Evolutionary conservation across 2,113 vertebrate species (phyloP).

Genomic region (Hypomesus transpacificus): DNA sequence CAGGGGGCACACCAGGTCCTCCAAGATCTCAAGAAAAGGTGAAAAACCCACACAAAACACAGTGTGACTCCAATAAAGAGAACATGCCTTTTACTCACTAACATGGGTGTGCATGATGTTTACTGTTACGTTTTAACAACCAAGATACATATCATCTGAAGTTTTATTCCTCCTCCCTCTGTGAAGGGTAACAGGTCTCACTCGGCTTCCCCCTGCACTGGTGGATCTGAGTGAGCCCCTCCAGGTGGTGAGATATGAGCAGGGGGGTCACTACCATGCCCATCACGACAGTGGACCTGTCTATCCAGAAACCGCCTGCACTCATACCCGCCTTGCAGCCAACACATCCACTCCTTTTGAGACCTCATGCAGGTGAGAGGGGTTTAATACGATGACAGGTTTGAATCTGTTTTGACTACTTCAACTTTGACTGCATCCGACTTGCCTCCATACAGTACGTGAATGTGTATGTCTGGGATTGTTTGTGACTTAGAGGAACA

Average conservation of each 20-base stretch:
- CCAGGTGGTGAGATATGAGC: constrained; percentile 90
- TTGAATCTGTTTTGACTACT: not conserved
- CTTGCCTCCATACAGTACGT: too few species aligned
- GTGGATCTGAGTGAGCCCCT: constrained; percentile 95
- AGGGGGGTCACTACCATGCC: constrained; percentile 95
- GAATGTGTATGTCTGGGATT: too few species aligned
- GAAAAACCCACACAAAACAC: constrained; percentile 18
- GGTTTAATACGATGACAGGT: not conserved
- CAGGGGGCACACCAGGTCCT: constrained; percentile 91
- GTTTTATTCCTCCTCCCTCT: constrained; percentile 13
- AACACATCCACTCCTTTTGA: constrained; percentile 88
- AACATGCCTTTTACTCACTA: too few species aligned
- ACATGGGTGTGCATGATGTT: too few species aligned
- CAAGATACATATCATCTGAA: not conserved
- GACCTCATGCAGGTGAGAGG: constrained; percentile 90
- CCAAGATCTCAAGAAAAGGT: constrained; percentile 87
- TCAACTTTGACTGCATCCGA: too few species aligned
- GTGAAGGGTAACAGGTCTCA: constrained; percentile 86
- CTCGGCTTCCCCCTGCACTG: constrained; percentile 81
- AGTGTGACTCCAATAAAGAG: too few species aligned
- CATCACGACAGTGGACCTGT: constrained; percentile 96
- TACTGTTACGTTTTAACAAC: too few species aligned
- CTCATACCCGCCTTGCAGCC: constrained; percentile 85
- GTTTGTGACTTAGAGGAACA: too few species aligned
- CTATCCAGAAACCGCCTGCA: constrained; percentile 92